These are phyloP conservation scores for Sialis fuliginosa DNA, from an alignment of 2,888 invertebrate species.

Conservation along the genomic window DNA sequence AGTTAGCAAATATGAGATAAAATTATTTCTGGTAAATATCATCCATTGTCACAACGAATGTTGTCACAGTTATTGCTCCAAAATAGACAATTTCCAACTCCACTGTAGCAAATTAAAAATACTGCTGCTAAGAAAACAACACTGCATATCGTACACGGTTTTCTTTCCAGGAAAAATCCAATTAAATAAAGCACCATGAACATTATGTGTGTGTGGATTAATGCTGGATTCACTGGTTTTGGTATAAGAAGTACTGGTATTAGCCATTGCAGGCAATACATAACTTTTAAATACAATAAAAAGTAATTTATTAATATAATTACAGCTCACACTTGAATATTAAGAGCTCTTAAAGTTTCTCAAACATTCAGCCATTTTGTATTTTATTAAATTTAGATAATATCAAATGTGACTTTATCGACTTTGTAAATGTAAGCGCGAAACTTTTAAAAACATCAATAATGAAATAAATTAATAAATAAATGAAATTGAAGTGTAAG, in stretches of 20 bases:
- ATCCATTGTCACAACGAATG: constrained; percentile 5
- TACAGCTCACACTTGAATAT: too few species aligned
- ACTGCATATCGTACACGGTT: constrained; percentile 95
- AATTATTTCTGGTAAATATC: background rate
- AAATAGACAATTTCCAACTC: constrained; percentile 86
- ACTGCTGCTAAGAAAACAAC: constrained; percentile 87
- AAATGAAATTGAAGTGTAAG: too few species aligned
- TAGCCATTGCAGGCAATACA: constrained; percentile 97
- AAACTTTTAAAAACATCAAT: too few species aligned
- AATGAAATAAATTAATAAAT: too few species aligned
- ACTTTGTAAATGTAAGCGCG: too few species aligned
- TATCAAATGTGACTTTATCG: too few species aligned
- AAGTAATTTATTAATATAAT: too few species aligned
- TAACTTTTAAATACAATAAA: constrained; percentile 19
- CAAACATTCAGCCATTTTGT: too few species aligned
- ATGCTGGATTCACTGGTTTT: constrained; percentile 90
- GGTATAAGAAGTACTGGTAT: constrained; percentile 93
- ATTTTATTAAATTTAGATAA: too few species aligned
- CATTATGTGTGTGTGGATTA: constrained; percentile 92
- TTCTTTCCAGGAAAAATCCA: constrained; percentile 91
- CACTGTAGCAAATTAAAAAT: constrained; percentile 89
- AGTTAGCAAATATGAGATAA: background rate
- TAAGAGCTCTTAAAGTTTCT: too few species aligned
- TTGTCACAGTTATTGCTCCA: constrained; percentile 67
- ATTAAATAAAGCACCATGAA: constrained; percentile 92